Evolutionary conservation across 2,113 vertebrate species (phyloP).

Genomic region (Lophura nycthemera): DNA sequence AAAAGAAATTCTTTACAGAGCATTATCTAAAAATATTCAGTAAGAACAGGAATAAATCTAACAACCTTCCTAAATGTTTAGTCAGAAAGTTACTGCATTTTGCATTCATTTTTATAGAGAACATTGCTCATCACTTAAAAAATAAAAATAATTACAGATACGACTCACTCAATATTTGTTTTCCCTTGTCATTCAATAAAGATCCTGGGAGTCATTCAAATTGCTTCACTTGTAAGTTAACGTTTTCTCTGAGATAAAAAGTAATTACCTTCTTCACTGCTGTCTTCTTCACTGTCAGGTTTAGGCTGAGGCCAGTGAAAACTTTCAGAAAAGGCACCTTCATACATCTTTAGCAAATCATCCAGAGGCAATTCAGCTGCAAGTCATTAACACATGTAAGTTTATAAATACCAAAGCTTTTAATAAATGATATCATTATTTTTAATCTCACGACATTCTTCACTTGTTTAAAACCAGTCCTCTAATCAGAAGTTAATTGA

Average conservation of each 20-base stretch:
- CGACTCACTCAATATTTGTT: not conserved
- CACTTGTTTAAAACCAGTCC: not conserved
- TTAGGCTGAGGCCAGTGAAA: constrained; percentile 90
- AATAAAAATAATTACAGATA: not conserved
- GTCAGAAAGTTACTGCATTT: not conserved
- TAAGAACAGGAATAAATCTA: not conserved
- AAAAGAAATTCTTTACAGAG: not conserved
- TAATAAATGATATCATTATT: not conserved
- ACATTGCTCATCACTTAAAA: not conserved
- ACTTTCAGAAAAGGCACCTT: constrained; percentile 90
- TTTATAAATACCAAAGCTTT: not conserved
- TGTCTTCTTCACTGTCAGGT: constrained; percentile 85
- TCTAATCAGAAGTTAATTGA: not conserved
- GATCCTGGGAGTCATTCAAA: not conserved
- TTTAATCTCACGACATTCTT: not conserved
- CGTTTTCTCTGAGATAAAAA: not conserved
- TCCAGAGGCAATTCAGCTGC: constrained; percentile 92
- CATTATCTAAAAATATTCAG: not conserved
- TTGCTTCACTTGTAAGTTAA: not conserved
- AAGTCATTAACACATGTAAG: not conserved
- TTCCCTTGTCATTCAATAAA: not conserved
- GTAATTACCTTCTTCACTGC: constrained; percentile 81
- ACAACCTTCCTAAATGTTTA: not conserved
- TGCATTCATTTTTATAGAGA: not conserved
- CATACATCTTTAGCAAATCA: constrained; percentile 90